Percentiles rank a stretch among this genome's conserved stretches.
Conservation (phyloP, 1,140 invertebrate genomes). For the Psilanteris sp. region DNA sequence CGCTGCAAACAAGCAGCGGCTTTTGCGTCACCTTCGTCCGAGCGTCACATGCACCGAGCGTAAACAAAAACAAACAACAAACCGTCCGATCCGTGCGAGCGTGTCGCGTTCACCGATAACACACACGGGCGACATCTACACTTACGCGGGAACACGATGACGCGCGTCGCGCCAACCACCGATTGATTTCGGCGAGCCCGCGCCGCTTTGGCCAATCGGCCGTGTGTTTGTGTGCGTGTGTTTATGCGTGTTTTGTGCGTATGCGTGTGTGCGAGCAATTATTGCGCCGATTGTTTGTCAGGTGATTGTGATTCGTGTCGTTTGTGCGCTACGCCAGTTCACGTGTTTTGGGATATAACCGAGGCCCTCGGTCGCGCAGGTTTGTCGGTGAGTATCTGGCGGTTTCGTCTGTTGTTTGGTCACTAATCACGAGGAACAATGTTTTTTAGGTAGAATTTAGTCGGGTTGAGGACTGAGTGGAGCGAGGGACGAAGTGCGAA, state of each 20-base stretch:
- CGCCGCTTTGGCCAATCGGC: background rate
- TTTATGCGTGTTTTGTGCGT: conserved; percentile 6
- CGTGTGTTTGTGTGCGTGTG: conserved; percentile 9
- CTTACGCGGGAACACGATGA: conserved; percentile 11
- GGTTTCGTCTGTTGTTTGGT: background rate
- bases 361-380: too few species aligned
- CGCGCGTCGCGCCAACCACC: conserved; percentile 33
- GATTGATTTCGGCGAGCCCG: conserved; percentile 36
- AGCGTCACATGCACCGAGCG: conserved; percentile 20
- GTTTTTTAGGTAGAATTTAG: conserved; percentile 39
- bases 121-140: conserved; percentile 9
- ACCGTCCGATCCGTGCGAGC: conserved; percentile 2
- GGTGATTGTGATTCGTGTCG: conserved; percentile 11
- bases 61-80: conserved; percentile 37
- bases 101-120: conserved; percentile 1
- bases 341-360: conserved; percentile 3
- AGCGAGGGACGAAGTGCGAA: conserved; percentile 6
- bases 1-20: conserved; percentile 20
- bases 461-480: conserved; percentile 4
- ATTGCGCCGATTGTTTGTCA: too few species aligned
- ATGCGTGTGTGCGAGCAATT: too few species aligned
- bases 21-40: background rate
- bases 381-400: conserved; percentile 16
- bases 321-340: conserved; percentile 7
- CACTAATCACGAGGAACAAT: conserved; percentile 51